Evolutionary conservation across 2,888 invertebrate species (phyloP), one percentile per base, ranked within the genome.

Genomic region (Acanthopleura granulata): DNA sequence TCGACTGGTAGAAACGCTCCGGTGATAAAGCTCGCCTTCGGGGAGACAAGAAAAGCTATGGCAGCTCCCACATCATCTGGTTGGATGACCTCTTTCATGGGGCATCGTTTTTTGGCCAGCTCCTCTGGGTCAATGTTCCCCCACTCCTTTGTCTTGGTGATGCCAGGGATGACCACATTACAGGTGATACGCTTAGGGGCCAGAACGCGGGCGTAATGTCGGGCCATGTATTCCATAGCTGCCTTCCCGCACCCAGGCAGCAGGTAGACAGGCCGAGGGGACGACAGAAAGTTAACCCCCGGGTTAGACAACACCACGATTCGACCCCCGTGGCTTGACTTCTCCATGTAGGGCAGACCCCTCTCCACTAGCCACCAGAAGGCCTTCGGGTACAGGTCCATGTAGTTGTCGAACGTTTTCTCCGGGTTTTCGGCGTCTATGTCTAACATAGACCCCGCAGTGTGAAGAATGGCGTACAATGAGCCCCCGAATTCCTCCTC

Each of bases 41-140:
- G 94, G 80, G 96, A 95, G 0, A 98, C 97, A 75, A 99, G 92
- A 91, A 97, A 99, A 0, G 94, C 94, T 83, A 99, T 97, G 0
- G 96, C 93, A 70, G 93, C 93, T 0, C 98, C 97, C 0, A 97
- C 96, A 91, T 98, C 97, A 18, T 93, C 16, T 3, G 66, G 27
- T 66, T 18, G 66, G 18, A 66, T 66, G 22, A 66, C 29, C 25
- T 22, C 25, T 14, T 66, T 66, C 66, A 66, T 66, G 22, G 25
- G 66, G 25, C 66, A 66, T 25, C 66, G 22, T 27, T 6, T 22
- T 27, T 66, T 27, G 25, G 66, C 66, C 9, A 66, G 29, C 14
- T 16, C 16, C 16, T 1, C 14, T 22, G 29, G 15, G 66, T 66
- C 66, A 9, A 22, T 57, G 1, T 18, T 6, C 29, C 6, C 25